phyloP scores from a whole-genome alignment of 2,797 vertebrate species.

The Hemitrygon akajei region DNA sequence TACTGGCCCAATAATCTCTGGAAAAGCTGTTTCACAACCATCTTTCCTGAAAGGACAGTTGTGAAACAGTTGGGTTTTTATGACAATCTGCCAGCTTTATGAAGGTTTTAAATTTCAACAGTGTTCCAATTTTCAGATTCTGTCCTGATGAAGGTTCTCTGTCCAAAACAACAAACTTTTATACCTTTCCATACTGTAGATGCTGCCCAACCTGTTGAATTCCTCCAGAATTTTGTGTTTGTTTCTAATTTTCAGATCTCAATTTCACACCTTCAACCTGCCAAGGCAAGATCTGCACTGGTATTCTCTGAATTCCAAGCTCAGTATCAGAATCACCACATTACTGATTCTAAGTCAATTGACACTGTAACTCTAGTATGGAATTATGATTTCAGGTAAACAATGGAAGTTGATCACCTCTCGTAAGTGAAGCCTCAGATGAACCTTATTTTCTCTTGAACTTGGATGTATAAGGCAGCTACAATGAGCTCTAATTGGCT shows the following conservation, averaged over 20 bases:
- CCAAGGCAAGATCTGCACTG: neutral
- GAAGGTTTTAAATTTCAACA: neutral
- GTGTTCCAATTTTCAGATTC: neutral
- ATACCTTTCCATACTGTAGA: no score
- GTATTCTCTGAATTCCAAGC: neutral
- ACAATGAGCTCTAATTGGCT: neutral
- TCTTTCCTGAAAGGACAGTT: neutral
- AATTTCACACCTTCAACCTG: neutral
- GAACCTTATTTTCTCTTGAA: neutral
- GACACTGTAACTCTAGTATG: neutral
- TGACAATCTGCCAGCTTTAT: no score
- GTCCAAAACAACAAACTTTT: no score
- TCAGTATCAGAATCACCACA: neutral
- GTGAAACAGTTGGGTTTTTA: neutral
- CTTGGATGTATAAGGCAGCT: neutral
- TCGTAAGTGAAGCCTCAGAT: neutral
- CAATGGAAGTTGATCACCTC: neutral
- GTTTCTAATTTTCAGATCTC: slow-evolving; percentile 10
- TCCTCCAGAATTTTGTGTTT: no score
- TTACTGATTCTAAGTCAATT: neutral
- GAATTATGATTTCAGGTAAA: neutral
- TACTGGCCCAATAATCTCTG: neutral
- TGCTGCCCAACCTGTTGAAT: no score
- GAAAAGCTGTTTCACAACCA: neutral
- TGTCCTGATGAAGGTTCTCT: no score